Base-by-base conservation (phyloP, 2,888 invertebrate species). In the Metalampra italica region DNA sequence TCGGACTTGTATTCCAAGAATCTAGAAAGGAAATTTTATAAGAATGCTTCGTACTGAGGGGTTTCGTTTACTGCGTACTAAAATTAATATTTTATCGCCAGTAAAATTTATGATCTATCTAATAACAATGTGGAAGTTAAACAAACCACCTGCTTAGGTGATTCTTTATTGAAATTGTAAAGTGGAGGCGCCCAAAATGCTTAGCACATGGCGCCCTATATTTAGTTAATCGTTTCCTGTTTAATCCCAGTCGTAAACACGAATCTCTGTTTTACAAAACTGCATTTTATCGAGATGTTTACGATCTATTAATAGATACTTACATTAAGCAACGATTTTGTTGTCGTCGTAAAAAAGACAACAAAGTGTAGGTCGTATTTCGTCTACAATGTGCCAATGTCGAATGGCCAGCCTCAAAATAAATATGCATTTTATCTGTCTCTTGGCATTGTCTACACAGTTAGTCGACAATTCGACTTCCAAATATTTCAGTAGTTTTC, bases 171-270 rank as follows among this genome's bases (percentile, higher is more conserved):
- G 42, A 29, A 38, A 13, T 11, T 15, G 9, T 55, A 65, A 65
- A 68, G 71, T 60, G 64, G 60, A 65, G 63, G 59, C 63, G 30
- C 53, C 52, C 58, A 60, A 57, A 70, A 66, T 64, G 58, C 57
- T 78, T 71, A 71, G 59, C 59, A 80, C 71, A 71, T 79, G 81
- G 69, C 69, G 71, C 57, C 64, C 79, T 82, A 80, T 74, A 77
- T 78, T 74, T 78, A 78, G 78, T 70, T 67, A 68, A 76, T 75
- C 66, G 80, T 66, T 78, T 81, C 76, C 75, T 73, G 73, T 75
- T 71, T 71, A 66, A 70, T 72, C 60, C 64, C 52, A 47, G 56
- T 59, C 55, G 66, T 74, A 67, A 75, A 71, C 59, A 42, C 47
- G 36, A 39, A 42, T 49, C 43, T 59, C 55, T 60, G 57, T 60